Base-by-base conservation (phyloP, 2,888 invertebrate genomes). In the Allygus modestus region DNA sequence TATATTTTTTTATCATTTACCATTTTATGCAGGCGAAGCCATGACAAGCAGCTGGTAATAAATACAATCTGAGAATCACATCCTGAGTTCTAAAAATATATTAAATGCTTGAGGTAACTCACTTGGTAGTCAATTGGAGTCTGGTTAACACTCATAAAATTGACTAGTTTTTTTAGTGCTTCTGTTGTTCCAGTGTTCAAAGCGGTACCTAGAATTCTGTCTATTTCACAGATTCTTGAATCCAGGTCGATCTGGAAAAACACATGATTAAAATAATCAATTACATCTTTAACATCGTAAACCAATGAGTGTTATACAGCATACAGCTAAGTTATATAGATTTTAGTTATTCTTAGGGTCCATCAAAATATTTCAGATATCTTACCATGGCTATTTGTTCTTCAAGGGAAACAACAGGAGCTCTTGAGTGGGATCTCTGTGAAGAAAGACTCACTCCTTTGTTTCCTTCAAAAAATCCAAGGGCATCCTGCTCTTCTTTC, bases 141-240 rank as follows among this genome's bases (percentile, higher is more conserved):
- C 87, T 95, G 95, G 90, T 97, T 97, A 84, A 94, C 94, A 86
- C 95, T 91, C 89, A 97, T 95, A 89, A 96, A 93, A 90, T 96
- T 94, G 88, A 96, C 91, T 86, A 97, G 92, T 90, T 96, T 94
- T 58, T 93, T 92, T 90, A 96, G 96, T 87, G 93, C 92, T 89
- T 95, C 94, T 89, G 95, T 93, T 4, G 91, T 90, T 0, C 92
- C 93, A 1, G 89, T 89, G 71, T 93, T 88, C 92, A 93, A 93
- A 12, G 92, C 91, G 84, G 90, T 90, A 71, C 89, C 88, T 69
- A 92, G 88, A 75, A 90, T 88, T 28, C 89, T 87, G 86, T 92
- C 92, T 90, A 92, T 90, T 23, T 85, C 84, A 28, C 15, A n/a
- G n/a, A n/a, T 7, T 58, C 58, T 20, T 7, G 12, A 9, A 23